These are phyloP conservation scores for Gymnarchus niloticus DNA, from an alignment of 2,113 vertebrate genomes.

Conservation along the genomic window DNA sequence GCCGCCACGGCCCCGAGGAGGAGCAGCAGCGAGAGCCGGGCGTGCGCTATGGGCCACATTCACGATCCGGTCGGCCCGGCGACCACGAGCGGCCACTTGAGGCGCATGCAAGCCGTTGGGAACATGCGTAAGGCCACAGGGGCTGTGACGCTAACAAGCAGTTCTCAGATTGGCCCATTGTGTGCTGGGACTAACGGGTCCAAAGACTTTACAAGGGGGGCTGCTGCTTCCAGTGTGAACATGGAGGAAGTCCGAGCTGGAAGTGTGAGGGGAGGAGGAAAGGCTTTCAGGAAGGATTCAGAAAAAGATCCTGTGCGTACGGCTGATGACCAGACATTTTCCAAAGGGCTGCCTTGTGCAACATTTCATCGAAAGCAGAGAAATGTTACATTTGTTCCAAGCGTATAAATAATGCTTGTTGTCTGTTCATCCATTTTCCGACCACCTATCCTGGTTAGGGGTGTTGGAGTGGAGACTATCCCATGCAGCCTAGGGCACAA, in stretches of 20 bases:
- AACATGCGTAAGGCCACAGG: constrained; percentile 55
- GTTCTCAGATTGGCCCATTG: constrained; percentile 1
- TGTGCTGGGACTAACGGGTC: background rate
- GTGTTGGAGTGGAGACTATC: background rate
- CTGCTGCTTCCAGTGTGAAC: constrained; percentile 26
- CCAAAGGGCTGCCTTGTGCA: constrained; percentile 28
- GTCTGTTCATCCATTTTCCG: background rate
- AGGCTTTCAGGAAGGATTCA: constrained; percentile 25
- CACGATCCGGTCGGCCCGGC: constrained; percentile 39
- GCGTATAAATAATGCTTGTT: constrained; percentile 12
- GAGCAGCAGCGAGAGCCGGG: constrained; percentile 60
- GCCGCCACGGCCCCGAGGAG: constrained; percentile 38
- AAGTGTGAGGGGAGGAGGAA: constrained; percentile 27
- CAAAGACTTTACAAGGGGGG: constrained; percentile 6
- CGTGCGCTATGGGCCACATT: constrained; percentile 22
- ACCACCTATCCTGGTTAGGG: background rate
- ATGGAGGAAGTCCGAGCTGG: constrained; percentile 5
- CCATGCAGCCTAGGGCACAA: background rate
- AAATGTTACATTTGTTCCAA: constrained; percentile 55
- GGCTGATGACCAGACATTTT: constrained; percentile 41
- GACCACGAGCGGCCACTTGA: constrained; percentile 47
- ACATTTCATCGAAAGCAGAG: constrained; percentile 37
- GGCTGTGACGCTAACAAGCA: constrained; percentile 18
- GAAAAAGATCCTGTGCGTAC: constrained; percentile 42
- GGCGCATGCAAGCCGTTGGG: constrained; percentile 58